Percentiles rank a stretch among this genome's conserved stretches.
These are phyloP conservation scores for Psix sp. DNA, from an alignment of 1,140 invertebrate genomes.

Conservation along the genomic window DNA sequence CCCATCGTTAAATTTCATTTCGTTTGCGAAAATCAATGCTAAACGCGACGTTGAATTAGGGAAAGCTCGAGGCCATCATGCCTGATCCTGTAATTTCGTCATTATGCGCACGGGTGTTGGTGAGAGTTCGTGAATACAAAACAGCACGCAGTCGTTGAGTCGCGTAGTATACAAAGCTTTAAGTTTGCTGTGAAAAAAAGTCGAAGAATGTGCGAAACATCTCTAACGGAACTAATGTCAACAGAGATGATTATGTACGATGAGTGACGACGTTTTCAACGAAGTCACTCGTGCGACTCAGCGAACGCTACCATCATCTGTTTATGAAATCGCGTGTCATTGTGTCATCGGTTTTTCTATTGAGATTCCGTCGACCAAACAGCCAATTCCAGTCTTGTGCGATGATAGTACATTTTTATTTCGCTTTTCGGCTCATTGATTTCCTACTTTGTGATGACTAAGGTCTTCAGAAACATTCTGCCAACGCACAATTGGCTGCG, in stretches of 20 bases:
- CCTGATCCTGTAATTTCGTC: conserved; percentile 9
- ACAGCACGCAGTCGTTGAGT: conserved; percentile 42
- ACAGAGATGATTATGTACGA: conserved; percentile 60
- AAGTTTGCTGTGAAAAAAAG: no score
- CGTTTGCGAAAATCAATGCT: conserved; percentile 7
- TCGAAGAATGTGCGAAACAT: conserved; percentile 12
- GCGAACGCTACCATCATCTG: conserved; percentile 66
- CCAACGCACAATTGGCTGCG: neutral
- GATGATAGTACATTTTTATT: conserved; percentile 13
- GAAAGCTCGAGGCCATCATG: conserved; percentile 3
- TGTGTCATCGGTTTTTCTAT: conserved; percentile 7
- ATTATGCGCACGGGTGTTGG: conserved; percentile 22
- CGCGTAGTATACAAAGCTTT: no score
- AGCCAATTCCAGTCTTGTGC: conserved; percentile 1
- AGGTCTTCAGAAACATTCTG: neutral
- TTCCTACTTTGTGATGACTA: conserved; percentile 20
- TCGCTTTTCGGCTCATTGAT: conserved; percentile 10
- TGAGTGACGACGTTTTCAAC: conserved; percentile 64
- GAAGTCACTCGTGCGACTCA: conserved; percentile 61
- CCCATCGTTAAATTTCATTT: conserved; percentile 12
- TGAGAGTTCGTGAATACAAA: conserved; percentile 52
- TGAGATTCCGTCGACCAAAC: conserved; percentile 8
- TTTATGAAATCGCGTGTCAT: conserved; percentile 63
- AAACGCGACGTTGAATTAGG: conserved; percentile 18
- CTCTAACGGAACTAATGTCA: conserved; percentile 48